Percentiles rank a stretch among this genome's conserved stretches.
phyloP scores from a whole-genome alignment of 2,113 vertebrate species.

The Aegithalos caudatus region DNA sequence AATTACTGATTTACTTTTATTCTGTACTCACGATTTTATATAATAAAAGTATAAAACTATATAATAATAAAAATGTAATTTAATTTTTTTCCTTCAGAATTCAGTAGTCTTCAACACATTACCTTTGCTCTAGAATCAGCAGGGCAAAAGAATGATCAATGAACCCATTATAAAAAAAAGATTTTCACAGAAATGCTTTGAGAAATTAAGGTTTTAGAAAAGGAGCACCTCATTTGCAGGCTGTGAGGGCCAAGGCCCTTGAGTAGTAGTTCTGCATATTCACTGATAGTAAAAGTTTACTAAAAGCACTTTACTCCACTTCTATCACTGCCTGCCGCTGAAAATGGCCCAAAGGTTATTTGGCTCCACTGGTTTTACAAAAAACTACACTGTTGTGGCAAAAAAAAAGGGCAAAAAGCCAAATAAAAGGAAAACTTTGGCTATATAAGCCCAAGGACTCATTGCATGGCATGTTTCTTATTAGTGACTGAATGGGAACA shows the following conservation, averaged over 20 bases:
- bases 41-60: not conserved
- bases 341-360: not conserved
- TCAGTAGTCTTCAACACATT: not conserved
- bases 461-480: not conserved
- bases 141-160: not conserved
- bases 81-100: not conserved
- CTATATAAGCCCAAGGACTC: not conserved
- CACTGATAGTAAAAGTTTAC: not conserved
- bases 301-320: not conserved
- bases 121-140: not conserved
- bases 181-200: not conserved
- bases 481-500: not conserved
- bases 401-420: not conserved
- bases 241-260: not conserved
- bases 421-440: not conserved
- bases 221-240: not conserved
- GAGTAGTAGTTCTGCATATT: not conserved
- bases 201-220: not conserved
- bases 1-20: not conserved
- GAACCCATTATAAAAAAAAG: not conserved
- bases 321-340: not conserved
- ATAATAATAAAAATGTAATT: not conserved
- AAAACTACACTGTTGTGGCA: not conserved
- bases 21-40: not conserved
- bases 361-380: not conserved